Base-by-base conservation (phyloP, 2,113 vertebrate genomes). In the Procapra przewalskii region DNA sequence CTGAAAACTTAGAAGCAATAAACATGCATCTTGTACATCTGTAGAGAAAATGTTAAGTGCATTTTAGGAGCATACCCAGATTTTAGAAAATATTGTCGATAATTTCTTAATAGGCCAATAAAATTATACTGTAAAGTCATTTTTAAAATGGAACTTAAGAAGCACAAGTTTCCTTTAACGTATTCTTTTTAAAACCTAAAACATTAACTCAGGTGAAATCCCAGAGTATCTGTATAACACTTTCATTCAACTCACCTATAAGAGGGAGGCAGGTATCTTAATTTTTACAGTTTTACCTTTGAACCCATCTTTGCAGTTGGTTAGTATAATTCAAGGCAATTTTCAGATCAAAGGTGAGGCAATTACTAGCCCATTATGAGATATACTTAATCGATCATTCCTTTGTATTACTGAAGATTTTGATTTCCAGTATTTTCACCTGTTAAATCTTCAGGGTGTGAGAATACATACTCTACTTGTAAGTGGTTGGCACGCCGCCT, bases 321-420 rank as follows among this genome's bases (percentile, higher is more conserved):
- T 88, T 95, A 43, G 16, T 91, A 93, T 93, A 83, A 82, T 92
- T 89, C 29, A 83, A 93, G 54, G 77, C 48, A 79, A 83, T 96
- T 82, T 29, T 29, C 43, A 92, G 31, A 54, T 27, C 17, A 54
- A 97, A 96, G 91, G 0, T 57, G 25, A 90, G 50, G 10, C 36
- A 93, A 77, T 57, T 85, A 67, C 7, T 90, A 60, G 25, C 14
- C 36, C 16, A 82, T 59, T 85, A 83, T 91, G 29, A 91, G 62
- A 64, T 25, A 54, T 80, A 81, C 87, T 87, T 64, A 52, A 43
- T 62, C 23, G 10, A 88, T 54, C 12, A 6, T 84, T 92, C 10
- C 45, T 83, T 88, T 52, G 71, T 40, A 43, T 91, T 88, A 80
- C 11, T 52, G n/a, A 87, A n/a, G 71, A 84, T 81, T 91, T 81